Conservation (phyloP, 2,888 invertebrate genomes). For the Pseudococcus jackbeardsleyi region DNA sequence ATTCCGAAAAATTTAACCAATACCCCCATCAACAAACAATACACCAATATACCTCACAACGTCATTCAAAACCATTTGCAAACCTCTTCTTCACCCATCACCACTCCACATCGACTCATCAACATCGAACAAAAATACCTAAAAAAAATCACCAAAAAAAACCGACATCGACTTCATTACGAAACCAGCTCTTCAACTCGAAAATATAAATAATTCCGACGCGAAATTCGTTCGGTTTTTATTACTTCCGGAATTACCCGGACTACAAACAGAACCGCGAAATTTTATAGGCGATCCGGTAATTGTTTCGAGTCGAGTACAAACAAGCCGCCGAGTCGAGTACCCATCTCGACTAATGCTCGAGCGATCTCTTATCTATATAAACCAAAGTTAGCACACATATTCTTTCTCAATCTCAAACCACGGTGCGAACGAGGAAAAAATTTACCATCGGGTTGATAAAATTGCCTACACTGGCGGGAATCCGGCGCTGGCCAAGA, state of each 20-base stretch:
- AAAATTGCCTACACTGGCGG: background rate
- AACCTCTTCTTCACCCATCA: background rate
- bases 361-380: background rate
- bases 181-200: conserved; percentile 35
- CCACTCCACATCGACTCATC: background rate
- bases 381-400: too few species aligned
- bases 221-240: conserved; percentile 34
- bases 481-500: background rate
- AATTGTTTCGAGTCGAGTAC: conserved; percentile 6
- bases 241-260: conserved; percentile 52
- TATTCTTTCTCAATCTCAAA: background rate
- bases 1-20: too few species aligned
- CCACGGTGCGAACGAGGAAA: background rate
- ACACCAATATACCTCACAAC: too few species aligned
- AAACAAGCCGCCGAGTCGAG: conserved; percentile 13
- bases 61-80: background rate
- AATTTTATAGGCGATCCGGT: conserved; percentile 41
- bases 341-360: conserved; percentile 17
- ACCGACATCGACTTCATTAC: background rate
- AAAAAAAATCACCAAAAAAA: background rate
- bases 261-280: conserved; percentile 31
- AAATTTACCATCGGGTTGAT: background rate
- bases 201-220: background rate
- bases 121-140: background rate
- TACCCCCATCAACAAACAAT: too few species aligned